Conservation (phyloP, 2,113 vertebrate species). For the Thomomys bottae region DNA sequence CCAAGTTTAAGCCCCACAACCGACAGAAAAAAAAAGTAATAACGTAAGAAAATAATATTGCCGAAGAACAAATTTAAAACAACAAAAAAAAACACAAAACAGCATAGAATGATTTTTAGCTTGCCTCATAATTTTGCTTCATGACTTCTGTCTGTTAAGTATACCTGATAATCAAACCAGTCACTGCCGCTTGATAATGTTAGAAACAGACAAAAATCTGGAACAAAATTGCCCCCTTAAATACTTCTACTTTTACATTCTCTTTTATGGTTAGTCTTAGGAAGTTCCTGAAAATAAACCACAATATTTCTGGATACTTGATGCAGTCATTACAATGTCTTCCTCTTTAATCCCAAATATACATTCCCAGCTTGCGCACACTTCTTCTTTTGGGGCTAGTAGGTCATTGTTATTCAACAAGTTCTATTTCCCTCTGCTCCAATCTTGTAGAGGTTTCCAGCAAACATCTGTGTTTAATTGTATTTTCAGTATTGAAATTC, state of each 20-base stretch:
- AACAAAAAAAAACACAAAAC: background rate
- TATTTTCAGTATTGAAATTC: background rate
- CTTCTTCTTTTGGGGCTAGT: background rate
- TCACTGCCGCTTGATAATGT: background rate
- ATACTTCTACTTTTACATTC: conserved; percentile 5
- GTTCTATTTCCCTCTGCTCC: background rate
- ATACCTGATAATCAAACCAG: background rate
- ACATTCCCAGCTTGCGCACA: background rate
- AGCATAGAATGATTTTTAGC: background rate
- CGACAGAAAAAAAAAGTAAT: too few relatives aligned
- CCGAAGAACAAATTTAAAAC: background rate
- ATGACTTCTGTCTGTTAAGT: background rate
- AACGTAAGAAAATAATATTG: too few relatives aligned
- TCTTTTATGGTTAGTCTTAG: background rate
- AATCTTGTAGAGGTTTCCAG: background rate
- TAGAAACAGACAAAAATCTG: background rate
- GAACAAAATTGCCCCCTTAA: background rate
- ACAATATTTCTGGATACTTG: background rate
- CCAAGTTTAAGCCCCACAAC: too few relatives aligned
- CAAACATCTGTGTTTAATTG: background rate
- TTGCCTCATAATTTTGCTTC: background rate
- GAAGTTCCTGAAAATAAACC: background rate
- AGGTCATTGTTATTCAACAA: background rate
- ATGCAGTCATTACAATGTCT: background rate
- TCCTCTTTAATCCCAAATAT: background rate